Evolutionary conservation across 2,888 invertebrate species (phyloP).

Genomic region (Mesorhabditis belari): DNA sequence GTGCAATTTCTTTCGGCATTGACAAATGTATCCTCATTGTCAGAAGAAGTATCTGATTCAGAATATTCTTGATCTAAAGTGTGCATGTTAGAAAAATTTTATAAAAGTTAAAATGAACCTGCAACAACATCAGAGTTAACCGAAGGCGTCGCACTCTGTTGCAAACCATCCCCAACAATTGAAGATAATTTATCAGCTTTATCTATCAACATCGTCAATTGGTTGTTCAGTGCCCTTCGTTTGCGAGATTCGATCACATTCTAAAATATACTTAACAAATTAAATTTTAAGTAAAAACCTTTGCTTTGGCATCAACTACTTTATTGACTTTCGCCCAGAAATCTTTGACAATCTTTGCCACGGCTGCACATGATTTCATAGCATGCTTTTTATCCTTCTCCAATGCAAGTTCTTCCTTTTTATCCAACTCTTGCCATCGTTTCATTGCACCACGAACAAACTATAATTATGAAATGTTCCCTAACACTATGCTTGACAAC

Average conservation of each 20-base stretch:
- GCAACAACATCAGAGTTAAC: background rate
- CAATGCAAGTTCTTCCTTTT: too few species aligned
- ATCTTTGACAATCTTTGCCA: conserved; percentile 83
- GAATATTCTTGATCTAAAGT: background rate
- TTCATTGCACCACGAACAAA: too few species aligned
- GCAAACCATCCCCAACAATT: too few species aligned
- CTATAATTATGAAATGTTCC: too few species aligned
- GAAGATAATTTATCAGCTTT: conserved; percentile 97
- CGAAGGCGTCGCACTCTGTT: background rate
- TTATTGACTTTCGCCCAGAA: conserved; percentile 97
- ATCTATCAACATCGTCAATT: conserved; percentile 92
- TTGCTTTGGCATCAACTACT: conserved; percentile 57
- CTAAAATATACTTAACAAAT: conserved; percentile 9
- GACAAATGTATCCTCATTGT: conserved; percentile 38
- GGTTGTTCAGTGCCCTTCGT: conserved; percentile 87
- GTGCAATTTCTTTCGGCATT: conserved; percentile 21
- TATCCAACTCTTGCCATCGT: background rate
- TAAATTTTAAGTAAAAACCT: conserved; percentile 9
- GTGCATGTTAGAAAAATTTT: too few species aligned
- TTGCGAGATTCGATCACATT: conserved; percentile 86
- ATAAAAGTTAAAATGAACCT: background rate
- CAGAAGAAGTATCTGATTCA: conserved; percentile 18
- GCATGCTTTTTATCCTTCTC: too few species aligned
- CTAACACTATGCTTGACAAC: too few species aligned
- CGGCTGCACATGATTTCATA: conserved; percentile 65